Evolutionary conservation across 2,888 invertebrate species (phyloP), one percentile per base, ranked within the genome.

Genomic region (Macaria notata): DNA sequence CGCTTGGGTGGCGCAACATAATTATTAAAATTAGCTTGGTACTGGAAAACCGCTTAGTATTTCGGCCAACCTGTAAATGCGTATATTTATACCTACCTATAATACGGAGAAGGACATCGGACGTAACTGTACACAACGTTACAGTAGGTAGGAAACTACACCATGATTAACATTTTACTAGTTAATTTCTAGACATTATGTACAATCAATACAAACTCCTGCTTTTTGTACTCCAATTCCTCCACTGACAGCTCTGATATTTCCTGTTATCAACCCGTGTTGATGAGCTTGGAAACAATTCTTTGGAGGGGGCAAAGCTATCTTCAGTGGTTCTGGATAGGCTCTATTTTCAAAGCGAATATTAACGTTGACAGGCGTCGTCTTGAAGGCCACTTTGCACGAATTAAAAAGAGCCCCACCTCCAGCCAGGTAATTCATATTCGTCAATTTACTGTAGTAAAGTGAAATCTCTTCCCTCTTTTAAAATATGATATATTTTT

Each of bases 341-440:
- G 63, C 65, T 9, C 60, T 63, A 39, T 70, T 59, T 44, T 58
- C 48, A 39, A 76, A 68, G 4, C 71, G 70, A 52, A 84, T 78
- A 29, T 72, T 69, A 1, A 65, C 54, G 47, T 73, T 74, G 5
- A 78, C 69, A 8, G 88, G 84, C 0, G 86, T 84, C 5, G 84
- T 78, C 65, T 72, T 86, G 59, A 82, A 88, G 39, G 72, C 46
- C 2, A 73, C 76, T 64, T 69, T 74, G 59, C 79, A 83, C 9
- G 72, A 74, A 30, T 71, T 76, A 5, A 73, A 69, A 8, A 87
- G 63, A 55, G 64, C 51, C 19, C 86, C 86, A 44, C 84, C 88
- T 59, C 72, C 74, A 19, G 84, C 78, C 38, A 87, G 64, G 62
- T 80, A 72, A 72, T 86, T 88, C 88, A 89, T 86, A 31, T 7